phyloP scores from a whole-genome alignment of 2,113 vertebrate species.

The Naja naja region DNA sequence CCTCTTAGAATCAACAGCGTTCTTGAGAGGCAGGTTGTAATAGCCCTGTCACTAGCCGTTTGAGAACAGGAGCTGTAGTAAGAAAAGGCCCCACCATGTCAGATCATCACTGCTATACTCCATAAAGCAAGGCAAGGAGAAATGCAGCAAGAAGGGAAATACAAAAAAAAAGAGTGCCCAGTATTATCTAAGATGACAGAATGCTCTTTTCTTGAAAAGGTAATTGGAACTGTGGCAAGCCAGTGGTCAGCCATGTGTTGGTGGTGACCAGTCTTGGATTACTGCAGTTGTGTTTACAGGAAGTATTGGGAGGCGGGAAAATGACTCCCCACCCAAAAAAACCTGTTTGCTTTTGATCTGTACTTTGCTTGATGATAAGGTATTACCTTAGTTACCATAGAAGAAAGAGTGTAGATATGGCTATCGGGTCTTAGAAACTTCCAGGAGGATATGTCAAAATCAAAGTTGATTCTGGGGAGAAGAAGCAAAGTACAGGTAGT shows the following conservation, averaged over 20 bases:
- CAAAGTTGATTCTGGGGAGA: background rate
- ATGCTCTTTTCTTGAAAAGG: background rate
- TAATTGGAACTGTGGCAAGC: background rate
- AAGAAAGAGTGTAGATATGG: background rate
- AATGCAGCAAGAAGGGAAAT: background rate
- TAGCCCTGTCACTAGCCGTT: conserved; percentile 10
- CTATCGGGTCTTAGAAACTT: background rate
- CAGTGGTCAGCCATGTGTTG: background rate
- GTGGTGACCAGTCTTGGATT: background rate
- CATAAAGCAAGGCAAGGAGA: background rate
- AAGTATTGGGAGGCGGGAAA: background rate
- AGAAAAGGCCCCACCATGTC: background rate
- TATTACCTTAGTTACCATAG: background rate
- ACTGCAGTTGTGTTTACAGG: background rate
- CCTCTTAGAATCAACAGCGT: conserved; percentile 44
- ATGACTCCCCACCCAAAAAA: background rate
- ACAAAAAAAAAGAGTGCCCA: too few species aligned
- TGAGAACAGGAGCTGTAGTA: background rate
- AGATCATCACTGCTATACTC: background rate
- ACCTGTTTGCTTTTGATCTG: background rate
- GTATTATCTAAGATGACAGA: background rate
- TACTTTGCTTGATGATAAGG: background rate
- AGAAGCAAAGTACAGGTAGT: background rate
- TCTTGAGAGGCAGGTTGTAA: conserved; percentile 7
- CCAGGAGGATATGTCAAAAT: background rate